Conservation (phyloP, 2,113 vertebrate species). For the Barnardius zonarius region DNA sequence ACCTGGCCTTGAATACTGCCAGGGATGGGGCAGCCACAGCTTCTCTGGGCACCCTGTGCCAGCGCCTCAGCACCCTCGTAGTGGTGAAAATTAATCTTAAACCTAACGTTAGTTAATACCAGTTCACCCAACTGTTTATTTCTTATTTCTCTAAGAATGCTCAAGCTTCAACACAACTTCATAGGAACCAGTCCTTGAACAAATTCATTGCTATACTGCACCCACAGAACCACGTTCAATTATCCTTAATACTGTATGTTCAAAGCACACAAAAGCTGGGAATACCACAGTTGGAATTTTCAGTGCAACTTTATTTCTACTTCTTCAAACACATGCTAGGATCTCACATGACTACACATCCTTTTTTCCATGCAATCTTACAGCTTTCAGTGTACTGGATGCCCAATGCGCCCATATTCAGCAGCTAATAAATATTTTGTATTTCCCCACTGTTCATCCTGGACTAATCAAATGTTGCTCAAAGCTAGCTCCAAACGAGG, state of each 20-base stretch:
- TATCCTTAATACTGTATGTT: neutral
- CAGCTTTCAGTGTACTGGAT: neutral
- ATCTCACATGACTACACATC: neutral
- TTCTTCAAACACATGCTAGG: neutral
- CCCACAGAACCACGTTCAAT: neutral
- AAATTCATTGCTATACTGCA: neutral
- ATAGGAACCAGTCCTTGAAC: neutral
- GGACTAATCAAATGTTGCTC: slow-evolving; percentile 17
- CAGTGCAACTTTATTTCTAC: neutral
- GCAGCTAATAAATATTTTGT: slow-evolving; percentile 26
- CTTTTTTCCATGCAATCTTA: neutral
- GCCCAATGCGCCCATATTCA: neutral
- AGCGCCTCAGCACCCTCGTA: neutral
- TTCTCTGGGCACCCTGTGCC: neutral
- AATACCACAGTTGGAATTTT: neutral
- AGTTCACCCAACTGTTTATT: neutral
- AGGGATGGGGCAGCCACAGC: neutral
- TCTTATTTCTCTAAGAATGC: neutral
- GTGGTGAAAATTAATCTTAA: neutral
- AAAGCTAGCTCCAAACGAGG: slow-evolving; percentile 31
- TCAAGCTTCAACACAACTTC: neutral
- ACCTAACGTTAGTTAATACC: neutral
- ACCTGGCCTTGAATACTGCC: too few species aligned
- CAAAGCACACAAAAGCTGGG: neutral
- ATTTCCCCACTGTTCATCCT: neutral